Conservation (phyloP, 2,888 invertebrate genomes). For the Drosophila hamatofila region DNA sequence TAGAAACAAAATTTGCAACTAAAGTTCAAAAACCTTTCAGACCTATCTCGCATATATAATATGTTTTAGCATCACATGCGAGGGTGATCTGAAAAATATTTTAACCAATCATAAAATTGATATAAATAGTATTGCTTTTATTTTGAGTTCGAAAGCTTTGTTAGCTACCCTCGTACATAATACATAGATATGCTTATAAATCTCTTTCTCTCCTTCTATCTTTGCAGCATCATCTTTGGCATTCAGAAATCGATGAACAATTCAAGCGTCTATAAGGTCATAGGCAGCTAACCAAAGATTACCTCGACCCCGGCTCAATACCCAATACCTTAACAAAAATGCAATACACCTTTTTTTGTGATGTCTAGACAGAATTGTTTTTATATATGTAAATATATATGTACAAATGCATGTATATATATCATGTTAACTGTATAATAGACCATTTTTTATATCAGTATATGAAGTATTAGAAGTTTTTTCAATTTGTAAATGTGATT, state of each 20-base stretch:
- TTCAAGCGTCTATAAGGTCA: slow-evolving; percentile 76
- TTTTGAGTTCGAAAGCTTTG: background rate
- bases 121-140: no score
- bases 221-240: slow-evolving; percentile 80
- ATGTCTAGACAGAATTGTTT: slow-evolving; percentile 35
- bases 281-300: slow-evolving; percentile 75
- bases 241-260: slow-evolving; percentile 82
- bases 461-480: slow-evolving; percentile 55
- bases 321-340: slow-evolving; percentile 26
- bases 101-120: background rate
- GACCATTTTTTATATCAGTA: slow-evolving; percentile 12
- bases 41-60: background rate
- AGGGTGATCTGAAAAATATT: background rate
- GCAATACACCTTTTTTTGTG: slow-evolving; percentile 33
- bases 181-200: background rate
- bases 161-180: background rate
- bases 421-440: slow-evolving; percentile 1
- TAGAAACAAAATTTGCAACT: no score
- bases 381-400: background rate
- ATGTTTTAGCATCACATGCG: background rate
- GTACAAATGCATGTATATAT: background rate
- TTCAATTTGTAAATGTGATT: slow-evolving; percentile 8
- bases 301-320: slow-evolving; percentile 25
- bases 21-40: background rate
- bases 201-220: background rate